A percentile compares a stretch with the other conserved stretches of the same genome.
phyloP scores from a whole-genome alignment of 2,888 invertebrate species.

The Tribolium freemani region DNA sequence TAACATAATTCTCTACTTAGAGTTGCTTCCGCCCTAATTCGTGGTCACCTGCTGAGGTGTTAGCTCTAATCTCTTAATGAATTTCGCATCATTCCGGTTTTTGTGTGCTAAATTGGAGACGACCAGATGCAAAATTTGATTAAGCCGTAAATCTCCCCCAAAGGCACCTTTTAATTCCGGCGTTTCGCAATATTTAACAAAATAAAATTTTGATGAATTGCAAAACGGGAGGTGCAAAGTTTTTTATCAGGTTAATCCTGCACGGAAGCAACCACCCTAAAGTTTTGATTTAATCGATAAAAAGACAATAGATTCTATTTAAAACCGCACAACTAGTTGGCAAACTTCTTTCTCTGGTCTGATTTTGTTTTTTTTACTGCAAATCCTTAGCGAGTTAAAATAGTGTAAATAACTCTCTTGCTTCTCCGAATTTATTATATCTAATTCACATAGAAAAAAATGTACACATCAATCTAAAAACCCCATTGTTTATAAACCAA shows the following conservation, averaged over 20 bases:
- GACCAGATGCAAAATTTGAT: background rate
- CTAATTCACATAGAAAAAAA: no score
- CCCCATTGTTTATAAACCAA: no score
- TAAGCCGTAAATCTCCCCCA: background rate
- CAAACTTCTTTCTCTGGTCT: no score
- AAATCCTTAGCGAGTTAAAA: no score
- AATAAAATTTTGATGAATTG: no score
- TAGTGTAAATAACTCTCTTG: no score
- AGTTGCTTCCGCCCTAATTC: background rate
- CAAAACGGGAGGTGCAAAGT: no score
- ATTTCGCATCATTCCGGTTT: background rate
- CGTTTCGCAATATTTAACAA: background rate
- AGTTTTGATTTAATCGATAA: background rate
- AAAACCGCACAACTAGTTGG: background rate
- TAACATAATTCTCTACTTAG: background rate
- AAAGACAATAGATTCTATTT: background rate
- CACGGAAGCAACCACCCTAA: background rate
- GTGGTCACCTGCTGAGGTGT: background rate
- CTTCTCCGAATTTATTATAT: no score
- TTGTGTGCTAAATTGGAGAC: background rate
- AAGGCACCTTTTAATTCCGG: background rate
- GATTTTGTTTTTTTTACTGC: no score
- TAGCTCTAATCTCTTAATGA: background rate
- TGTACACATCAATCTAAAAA: no score
- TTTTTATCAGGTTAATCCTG: no score